Conservation (phyloP, 2,888 invertebrate genomes). For the Tuta absoluta region DNA sequence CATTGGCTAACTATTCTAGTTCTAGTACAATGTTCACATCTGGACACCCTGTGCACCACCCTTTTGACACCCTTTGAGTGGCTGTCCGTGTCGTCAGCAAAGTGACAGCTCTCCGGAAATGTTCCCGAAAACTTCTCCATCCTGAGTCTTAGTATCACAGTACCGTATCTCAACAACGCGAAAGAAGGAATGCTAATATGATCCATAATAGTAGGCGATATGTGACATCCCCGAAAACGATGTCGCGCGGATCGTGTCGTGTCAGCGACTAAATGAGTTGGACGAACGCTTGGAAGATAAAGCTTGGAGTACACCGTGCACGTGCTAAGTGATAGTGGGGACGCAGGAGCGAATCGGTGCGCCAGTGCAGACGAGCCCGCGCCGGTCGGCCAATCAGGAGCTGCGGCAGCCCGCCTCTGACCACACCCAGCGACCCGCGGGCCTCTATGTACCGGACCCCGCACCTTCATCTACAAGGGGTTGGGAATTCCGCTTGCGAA, state of each 20-base stretch:
- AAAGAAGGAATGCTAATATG: constrained; percentile 65
- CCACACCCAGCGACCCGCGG: constrained; percentile 55
- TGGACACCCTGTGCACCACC: constrained; percentile 51
- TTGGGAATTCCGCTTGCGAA: constrained; percentile 37
- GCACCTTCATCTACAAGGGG: constrained; percentile 55
- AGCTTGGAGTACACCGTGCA: constrained; percentile 58
- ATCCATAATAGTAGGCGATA: constrained; percentile 68
- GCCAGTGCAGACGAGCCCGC: constrained; percentile 53
- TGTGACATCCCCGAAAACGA: constrained; percentile 71
- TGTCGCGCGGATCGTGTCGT: constrained; percentile 73
- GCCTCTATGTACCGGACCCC: constrained; percentile 54
- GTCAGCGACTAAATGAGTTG: constrained; percentile 74
- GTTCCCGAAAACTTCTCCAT: constrained; percentile 48
- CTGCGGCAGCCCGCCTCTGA: constrained; percentile 49
- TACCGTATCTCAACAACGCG: constrained; percentile 66
- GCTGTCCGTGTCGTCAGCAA: not conserved
- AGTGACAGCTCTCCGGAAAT: constrained; percentile 12
- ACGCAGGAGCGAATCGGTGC: constrained; percentile 58
- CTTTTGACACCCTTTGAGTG: constrained; percentile 40
- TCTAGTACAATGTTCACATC: constrained; percentile 71
- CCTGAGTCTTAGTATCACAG: constrained; percentile 69
- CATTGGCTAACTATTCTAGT: constrained; percentile 70
- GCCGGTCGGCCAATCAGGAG: constrained; percentile 56
- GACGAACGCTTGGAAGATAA: constrained; percentile 74
- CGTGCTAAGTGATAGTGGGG: constrained; percentile 60